phyloP scores from a whole-genome alignment of 2,113 vertebrate species.

The Neoarius graeffei region DNA sequence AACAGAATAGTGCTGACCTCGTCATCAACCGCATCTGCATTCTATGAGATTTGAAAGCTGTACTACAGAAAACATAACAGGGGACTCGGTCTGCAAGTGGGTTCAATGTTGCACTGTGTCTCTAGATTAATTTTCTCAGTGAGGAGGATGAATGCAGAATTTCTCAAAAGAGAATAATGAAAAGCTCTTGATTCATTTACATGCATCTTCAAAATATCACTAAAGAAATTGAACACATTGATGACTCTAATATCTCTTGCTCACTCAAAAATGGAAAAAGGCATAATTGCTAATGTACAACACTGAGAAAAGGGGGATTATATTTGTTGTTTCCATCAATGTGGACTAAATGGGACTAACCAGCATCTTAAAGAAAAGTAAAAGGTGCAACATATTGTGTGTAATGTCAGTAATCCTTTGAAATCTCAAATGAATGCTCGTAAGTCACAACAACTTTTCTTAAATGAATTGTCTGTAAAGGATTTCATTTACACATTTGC shows the following conservation, averaged over 20 bases:
- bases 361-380: background rate
- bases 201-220: background rate
- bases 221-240: background rate
- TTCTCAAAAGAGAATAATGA: background rate
- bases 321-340: background rate
- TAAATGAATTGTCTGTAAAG: background rate
- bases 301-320: background rate
- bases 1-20: background rate
- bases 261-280: background rate
- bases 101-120: background rate
- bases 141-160: background rate
- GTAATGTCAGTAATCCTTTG: background rate
- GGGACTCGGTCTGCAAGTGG: background rate
- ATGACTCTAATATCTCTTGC: too few species aligned
- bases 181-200: background rate
- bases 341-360: background rate
- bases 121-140: background rate
- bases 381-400: background rate
- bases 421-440: background rate
- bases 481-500: conserved; percentile 6
- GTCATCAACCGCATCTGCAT: conserved; percentile 27
- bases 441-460: background rate
- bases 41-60: background rate
- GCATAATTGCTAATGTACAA: background rate
- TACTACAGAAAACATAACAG: background rate